Percentiles rank a stretch among this genome's conserved stretches.
phyloP scores from a whole-genome alignment of 1,140 invertebrate species.

The Agraylea sexmaculata region DNA sequence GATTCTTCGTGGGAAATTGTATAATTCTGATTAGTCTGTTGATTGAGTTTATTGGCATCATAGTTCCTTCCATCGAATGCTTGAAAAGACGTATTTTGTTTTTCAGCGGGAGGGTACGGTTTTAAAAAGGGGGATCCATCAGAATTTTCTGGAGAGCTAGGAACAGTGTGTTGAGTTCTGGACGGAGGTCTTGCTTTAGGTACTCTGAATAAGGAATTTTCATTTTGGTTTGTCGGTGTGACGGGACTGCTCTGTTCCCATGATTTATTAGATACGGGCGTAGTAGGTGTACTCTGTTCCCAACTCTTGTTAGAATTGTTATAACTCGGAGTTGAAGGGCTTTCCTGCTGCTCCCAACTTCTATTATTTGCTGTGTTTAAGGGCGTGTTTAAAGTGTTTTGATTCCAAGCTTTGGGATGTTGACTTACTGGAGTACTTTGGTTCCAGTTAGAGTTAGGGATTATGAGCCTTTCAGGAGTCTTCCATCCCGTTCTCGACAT shows the following conservation, averaged over 20 bases:
- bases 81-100: conserved; percentile 27
- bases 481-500: too few relatives aligned
- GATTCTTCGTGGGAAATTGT: conserved; percentile 34
- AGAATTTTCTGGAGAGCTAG: conserved; percentile 30
- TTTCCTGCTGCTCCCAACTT: too few relatives aligned
- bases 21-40: conserved; percentile 28
- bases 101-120: conserved; percentile 40
- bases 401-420: conserved; percentile 31
- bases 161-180: conserved; percentile 32
- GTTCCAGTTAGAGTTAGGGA: conserved; percentile 20
- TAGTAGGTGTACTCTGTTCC: conserved; percentile 16
- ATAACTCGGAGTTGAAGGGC: conserved; percentile 8
- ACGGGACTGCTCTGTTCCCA: conserved; percentile 17
- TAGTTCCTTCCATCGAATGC: conserved; percentile 35
- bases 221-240: conserved; percentile 25
- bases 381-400: conserved; percentile 14
- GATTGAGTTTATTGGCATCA: conserved; percentile 26
- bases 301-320: conserved; percentile 16
- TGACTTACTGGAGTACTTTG: conserved; percentile 10
- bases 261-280: conserved; percentile 15
- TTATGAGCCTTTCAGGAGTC: conserved; percentile 28
- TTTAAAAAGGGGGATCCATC: conserved; percentile 42
- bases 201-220: conserved; percentile 48
- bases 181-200: conserved; percentile 54
- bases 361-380: too few relatives aligned